Percentiles rank a stretch among this genome's conserved stretches.
phyloP scores from a whole-genome alignment of 2,888 invertebrate genomes.

The Clunio marinus region DNA sequence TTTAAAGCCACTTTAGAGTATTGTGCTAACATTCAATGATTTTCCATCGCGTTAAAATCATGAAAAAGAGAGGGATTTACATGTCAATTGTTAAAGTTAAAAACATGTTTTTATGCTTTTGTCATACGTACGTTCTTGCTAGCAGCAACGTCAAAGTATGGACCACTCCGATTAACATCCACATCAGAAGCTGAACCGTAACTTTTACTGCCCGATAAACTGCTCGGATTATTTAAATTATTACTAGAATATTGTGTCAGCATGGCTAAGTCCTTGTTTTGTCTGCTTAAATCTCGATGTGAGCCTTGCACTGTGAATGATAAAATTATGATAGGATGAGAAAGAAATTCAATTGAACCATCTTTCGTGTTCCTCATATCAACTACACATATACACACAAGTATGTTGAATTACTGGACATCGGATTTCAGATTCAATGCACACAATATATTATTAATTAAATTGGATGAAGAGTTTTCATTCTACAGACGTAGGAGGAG shows the following conservation, averaged over 20 bases:
- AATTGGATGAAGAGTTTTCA: constrained; percentile 16
- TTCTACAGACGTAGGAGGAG: background rate
- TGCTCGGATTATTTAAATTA: constrained; percentile 31
- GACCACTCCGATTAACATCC: constrained; percentile 53
- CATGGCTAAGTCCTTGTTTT: constrained; percentile 35
- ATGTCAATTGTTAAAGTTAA: too few species aligned
- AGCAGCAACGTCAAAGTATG: constrained; percentile 69
- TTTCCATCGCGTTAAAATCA: too few species aligned
- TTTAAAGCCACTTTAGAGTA: too few species aligned
- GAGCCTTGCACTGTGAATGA: constrained; percentile 30
- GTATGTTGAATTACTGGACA: background rate
- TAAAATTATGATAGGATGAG: constrained; percentile 7
- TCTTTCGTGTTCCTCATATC: background rate
- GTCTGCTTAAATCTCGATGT: constrained; percentile 33
- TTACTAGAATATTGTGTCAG: constrained; percentile 23
- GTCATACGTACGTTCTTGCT: constrained; percentile 60
- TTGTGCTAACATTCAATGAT: too few species aligned
- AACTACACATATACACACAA: background rate
- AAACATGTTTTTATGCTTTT: too few species aligned
- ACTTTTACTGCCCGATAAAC: constrained; percentile 13
- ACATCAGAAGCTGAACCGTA: constrained; percentile 23
- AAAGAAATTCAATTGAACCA: constrained; percentile 23
- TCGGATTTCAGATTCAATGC: constrained; percentile 18
- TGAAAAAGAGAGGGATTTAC: too few species aligned
- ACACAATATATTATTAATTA: constrained; percentile 36